Evolutionary conservation across 2,888 invertebrate species (phyloP), one percentile per base, ranked within the genome.

Genomic region (Synanthedon vespiformis): DNA sequence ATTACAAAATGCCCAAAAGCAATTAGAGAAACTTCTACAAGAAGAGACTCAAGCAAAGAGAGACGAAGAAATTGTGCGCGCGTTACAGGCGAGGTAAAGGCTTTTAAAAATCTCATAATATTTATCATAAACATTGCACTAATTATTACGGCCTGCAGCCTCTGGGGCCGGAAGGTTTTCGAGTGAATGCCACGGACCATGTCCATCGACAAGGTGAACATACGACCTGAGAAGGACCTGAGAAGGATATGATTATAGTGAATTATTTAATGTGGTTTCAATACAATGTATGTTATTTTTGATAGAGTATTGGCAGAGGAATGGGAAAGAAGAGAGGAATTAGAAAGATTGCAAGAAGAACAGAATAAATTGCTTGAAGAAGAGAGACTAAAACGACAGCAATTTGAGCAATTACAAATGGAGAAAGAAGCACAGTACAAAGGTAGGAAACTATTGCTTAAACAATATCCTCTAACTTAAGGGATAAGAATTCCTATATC

Each of bases 21-120:
- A 92, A 63, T 74, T 95, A 51, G 94, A 95, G 72, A 88, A 88
- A 56, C 75, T 94, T 3, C 74, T 95, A 12, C 92, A 93, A 59
- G 94, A 95, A 73, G 95, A 95, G 72, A 93, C 93, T 0, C 94
- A 94, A 74, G 95, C 95, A 0, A 93, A 95, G 67, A 83, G 91
- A 59, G 95, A 95, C 61, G 95, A 95, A 74, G 95, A 95, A 88
- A 94, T 95, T 56, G 92, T 92, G 1, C 80, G 92, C 63, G 90
- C 89, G 18, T 72, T 92, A 54, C 92, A 92, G 74, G 92, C 92
- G 1, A 86, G 92, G 88, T 88, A 48, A 48, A 13, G 12, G 8
- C 44, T 14, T 34, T 34, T 10, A 8, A 27, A 10, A 34, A 41
- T 52, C n/a, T 13, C 6, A 48, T 50, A 18, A 12, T 40, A 34